A percentile compares a stretch with the other conserved stretches of the same genome.
phyloP scores from a whole-genome alignment of 2,888 invertebrate species.

The Sarcophaga caerulescens region DNA sequence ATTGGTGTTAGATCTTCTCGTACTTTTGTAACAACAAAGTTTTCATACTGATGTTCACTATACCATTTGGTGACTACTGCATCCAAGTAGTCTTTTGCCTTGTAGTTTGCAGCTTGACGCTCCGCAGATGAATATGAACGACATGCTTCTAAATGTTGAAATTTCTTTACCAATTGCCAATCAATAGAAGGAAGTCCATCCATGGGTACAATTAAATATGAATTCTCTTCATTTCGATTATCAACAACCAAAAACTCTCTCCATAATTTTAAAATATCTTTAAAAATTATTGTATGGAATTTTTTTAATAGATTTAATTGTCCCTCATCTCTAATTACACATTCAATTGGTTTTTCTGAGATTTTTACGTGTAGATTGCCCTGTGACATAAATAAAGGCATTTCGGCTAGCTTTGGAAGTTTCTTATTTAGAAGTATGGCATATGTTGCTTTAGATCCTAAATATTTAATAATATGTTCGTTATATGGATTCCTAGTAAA shows the following conservation, averaged over 20 bases:
- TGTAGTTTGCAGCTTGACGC: slow-evolving; percentile 82
- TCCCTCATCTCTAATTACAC: slow-evolving; percentile 81
- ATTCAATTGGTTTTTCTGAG: slow-evolving; percentile 82
- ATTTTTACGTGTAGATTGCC: slow-evolving; percentile 82
- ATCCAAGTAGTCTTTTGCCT: slow-evolving; percentile 85
- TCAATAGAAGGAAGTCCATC: slow-evolving; percentile 82
- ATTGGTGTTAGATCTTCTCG: slow-evolving; percentile 85
- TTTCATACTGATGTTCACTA: slow-evolving; percentile 82
- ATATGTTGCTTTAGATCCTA: slow-evolving; percentile 81
- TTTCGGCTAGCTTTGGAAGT: slow-evolving; percentile 85
- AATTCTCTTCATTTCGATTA: slow-evolving; percentile 82
- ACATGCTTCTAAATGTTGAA: slow-evolving; percentile 81
- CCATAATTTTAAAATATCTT: slow-evolving; percentile 84
- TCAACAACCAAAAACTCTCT: slow-evolving; percentile 85
- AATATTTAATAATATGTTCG: slow-evolving; percentile 72
- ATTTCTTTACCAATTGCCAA: slow-evolving; percentile 83
- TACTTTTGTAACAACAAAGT: slow-evolving; percentile 88
- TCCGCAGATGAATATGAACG: slow-evolving; percentile 82
- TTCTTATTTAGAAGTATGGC: slow-evolving; percentile 85
- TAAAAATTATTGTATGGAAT: slow-evolving; percentile 90
- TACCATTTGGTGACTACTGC: slow-evolving; percentile 95
- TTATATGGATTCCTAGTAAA: slow-evolving; percentile 82
- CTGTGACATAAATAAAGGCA: slow-evolving; percentile 88
- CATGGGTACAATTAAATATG: slow-evolving; percentile 82
- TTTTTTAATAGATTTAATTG: slow-evolving; percentile 83